Percentiles rank a stretch among this genome's conserved stretches.
phyloP scores from a whole-genome alignment of 2,888 invertebrate species.

The Caenorhabditis sp. region DNA sequence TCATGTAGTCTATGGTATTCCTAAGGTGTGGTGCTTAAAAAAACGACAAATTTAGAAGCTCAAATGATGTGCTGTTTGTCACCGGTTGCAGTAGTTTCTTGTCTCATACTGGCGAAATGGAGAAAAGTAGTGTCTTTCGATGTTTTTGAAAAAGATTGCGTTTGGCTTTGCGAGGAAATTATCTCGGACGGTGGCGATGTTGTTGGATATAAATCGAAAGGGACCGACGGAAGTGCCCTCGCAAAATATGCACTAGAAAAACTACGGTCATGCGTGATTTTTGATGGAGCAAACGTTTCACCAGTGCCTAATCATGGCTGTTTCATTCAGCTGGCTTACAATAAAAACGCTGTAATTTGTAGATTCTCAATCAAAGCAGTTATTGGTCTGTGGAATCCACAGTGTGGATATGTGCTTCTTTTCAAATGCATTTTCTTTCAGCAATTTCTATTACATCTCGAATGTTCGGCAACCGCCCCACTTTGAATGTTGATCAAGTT shows the following conservation, averaged over 20 bases:
- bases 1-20: constrained; percentile 72
- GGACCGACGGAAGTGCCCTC: constrained; percentile 29
- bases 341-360: constrained; percentile 69
- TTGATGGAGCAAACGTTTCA: constrained; percentile 21
- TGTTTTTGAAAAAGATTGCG: constrained; percentile 53
- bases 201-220: constrained; percentile 44
- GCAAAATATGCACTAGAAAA: constrained; percentile 28
- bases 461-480: too few relatives aligned
- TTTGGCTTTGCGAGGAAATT: constrained; percentile 63
- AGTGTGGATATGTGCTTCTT: too few relatives aligned
- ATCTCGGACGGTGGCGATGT: constrained; percentile 62
- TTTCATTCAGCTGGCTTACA: constrained; percentile 70
- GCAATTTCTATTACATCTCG: constrained; percentile 59
- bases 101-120: constrained; percentile 69
- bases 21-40: background rate
- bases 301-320: constrained; percentile 51
- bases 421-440: constrained; percentile 23
- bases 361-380: constrained; percentile 67
- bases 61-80: constrained; percentile 70
- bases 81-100: constrained; percentile 62
- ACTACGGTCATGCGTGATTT: constrained; percentile 12
- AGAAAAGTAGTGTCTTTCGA: constrained; percentile 34
- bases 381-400: constrained; percentile 57
- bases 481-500: background rate
- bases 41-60: constrained; percentile 63